These are phyloP conservation scores for Drosophila nigritarsus DNA, from an alignment of 2,888 invertebrate species.

Conservation along the genomic window DNA sequence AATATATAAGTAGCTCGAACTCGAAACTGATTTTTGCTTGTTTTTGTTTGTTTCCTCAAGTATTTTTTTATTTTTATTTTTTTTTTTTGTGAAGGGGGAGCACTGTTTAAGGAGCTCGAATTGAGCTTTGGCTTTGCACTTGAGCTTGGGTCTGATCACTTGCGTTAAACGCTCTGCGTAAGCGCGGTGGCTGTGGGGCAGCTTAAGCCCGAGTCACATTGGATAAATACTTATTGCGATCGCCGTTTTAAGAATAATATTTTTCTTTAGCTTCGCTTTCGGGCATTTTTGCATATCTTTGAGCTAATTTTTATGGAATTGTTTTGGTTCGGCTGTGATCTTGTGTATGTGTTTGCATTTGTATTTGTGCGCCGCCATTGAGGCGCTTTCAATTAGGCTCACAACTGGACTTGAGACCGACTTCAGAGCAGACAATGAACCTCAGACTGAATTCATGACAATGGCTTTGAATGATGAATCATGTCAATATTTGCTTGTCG, in stretches of 20 bases:
- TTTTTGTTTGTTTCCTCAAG: constrained; percentile 42
- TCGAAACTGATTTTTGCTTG: constrained; percentile 52
- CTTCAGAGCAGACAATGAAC: constrained; percentile 62
- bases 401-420: constrained; percentile 52
- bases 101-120: constrained; percentile 39
- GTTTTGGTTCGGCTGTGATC: constrained; percentile 32
- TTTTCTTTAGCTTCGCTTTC: constrained; percentile 59
- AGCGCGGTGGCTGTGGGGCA: constrained; percentile 76
- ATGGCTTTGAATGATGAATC: constrained; percentile 60
- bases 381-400: constrained; percentile 70
- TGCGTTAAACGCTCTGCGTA: constrained; percentile 58
- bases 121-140: constrained; percentile 34
- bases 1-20: constrained; percentile 48
- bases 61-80: constrained; percentile 20
- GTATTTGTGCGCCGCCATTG: constrained; percentile 36
- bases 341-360: neutral
- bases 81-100: constrained; percentile 18
- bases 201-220: constrained; percentile 56
- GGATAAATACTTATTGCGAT: constrained; percentile 68
- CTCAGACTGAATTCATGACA: constrained; percentile 49
- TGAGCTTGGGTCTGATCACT: constrained; percentile 6
- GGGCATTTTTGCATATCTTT: constrained; percentile 63
- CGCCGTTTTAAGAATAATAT: constrained; percentile 69
- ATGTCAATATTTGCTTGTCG: constrained; percentile 56
- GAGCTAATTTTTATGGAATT: constrained; percentile 72